These are phyloP conservation scores for Deroplatys truncata DNA, from an alignment of 2,888 invertebrate species.

Conservation along the genomic window DNA sequence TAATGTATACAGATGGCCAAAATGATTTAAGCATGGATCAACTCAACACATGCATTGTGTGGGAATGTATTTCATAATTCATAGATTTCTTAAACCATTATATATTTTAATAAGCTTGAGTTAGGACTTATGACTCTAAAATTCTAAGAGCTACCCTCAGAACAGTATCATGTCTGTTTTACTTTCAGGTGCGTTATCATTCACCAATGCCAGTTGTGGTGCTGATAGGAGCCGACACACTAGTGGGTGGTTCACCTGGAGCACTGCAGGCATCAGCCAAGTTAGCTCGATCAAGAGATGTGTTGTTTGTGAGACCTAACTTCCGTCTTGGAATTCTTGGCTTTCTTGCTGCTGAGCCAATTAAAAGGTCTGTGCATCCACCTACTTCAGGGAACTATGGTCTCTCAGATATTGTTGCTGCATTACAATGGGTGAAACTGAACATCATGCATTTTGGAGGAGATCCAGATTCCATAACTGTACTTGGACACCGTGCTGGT, in stretches of 20 bases:
- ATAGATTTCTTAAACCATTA: no score
- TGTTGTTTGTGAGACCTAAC: conserved; percentile 82
- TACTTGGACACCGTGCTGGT: conserved; percentile 82
- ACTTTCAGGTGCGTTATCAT: conserved; percentile 53
- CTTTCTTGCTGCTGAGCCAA: conserved; percentile 69
- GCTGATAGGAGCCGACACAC: conserved; percentile 71
- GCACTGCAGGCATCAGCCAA: conserved; percentile 65
- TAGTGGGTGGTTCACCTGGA: conserved; percentile 75
- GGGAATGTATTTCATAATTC: no score
- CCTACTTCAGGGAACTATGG: conserved; percentile 82
- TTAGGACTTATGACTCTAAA: no score
- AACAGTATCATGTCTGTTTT: no score
- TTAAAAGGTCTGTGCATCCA: conserved; percentile 67
- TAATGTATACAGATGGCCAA: no score
- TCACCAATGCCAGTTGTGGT: conserved; percentile 78
- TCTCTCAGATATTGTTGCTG: conserved; percentile 72
- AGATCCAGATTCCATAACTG: conserved; percentile 67
- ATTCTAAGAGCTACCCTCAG: no score
- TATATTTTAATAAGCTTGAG: no score
- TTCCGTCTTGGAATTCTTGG: conserved; percentile 77
- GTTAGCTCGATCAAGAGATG: conserved; percentile 71
- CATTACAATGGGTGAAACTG: conserved; percentile 72
- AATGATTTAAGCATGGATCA: no score
- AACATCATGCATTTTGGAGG: conserved; percentile 85
- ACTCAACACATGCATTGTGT: no score